These are phyloP conservation scores for Avahi laniger DNA, from an alignment of 2,797 vertebrate species.

Conservation along the genomic window DNA sequence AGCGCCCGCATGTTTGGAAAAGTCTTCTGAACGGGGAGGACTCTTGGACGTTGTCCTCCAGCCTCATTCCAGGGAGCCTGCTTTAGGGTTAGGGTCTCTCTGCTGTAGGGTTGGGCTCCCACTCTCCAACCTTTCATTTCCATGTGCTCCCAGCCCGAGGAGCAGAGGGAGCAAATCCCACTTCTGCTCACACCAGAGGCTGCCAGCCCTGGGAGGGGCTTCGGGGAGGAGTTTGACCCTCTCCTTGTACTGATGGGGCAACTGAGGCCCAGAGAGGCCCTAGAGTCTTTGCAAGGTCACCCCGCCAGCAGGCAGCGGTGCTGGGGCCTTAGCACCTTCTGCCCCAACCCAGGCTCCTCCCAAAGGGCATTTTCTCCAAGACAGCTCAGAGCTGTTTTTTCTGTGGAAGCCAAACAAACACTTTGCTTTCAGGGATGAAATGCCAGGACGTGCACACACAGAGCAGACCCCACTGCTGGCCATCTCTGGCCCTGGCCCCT, in stretches of 20 bases:
- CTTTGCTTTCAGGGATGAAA: background rate
- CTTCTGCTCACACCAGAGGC: background rate
- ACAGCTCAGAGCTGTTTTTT: background rate
- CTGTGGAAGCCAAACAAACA: background rate
- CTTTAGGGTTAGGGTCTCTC: background rate
- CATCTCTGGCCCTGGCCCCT: background rate
- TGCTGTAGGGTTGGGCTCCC: background rate
- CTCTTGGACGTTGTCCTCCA: background rate
- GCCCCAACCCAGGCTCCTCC: background rate
- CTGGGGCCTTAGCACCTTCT: background rate
- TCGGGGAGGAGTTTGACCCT: background rate
- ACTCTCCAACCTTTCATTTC: background rate
- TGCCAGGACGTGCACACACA: fast-evolving
- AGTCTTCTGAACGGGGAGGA: background rate
- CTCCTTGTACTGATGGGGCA: background rate
- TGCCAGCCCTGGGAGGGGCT: background rate
- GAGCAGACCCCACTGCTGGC: too few species aligned
- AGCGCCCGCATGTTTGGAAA: background rate
- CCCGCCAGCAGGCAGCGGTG: background rate
- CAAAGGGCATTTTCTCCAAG: background rate
- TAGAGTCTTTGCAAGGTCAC: background rate
- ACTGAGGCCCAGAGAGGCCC: background rate
- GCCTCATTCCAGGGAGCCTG: background rate
- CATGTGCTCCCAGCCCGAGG: fast-evolving
- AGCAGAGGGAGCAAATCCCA: background rate